Evolutionary conservation across 2,113 vertebrate species (phyloP).

Genomic region (Pedionomus torquatus): DNA sequence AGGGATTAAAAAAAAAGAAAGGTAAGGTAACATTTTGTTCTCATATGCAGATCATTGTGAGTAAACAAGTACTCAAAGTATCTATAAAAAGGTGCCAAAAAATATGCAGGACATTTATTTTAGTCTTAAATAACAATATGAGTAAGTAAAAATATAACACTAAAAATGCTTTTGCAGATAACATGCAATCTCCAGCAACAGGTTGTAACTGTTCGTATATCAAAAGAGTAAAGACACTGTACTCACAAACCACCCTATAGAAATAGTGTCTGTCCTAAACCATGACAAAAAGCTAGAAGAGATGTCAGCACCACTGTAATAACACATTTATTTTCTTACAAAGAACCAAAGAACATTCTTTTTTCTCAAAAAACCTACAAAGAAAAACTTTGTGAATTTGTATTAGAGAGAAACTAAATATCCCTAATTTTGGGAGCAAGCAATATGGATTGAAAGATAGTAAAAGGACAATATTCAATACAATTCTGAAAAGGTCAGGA

Average conservation of each 20-base stretch:
- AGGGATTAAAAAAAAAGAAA: background rate
- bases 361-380: background rate
- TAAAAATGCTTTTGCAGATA: background rate
- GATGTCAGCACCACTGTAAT: background rate
- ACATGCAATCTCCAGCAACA: background rate
- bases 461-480: background rate
- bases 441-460: background rate
- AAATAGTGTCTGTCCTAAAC: background rate
- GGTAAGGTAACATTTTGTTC: background rate
- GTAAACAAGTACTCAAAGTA: background rate
- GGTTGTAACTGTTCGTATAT: background rate
- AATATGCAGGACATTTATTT: background rate
- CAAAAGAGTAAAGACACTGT: background rate
- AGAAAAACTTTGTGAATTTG: background rate
- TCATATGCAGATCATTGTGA: background rate
- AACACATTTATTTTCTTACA: background rate
- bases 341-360: too few relatives aligned
- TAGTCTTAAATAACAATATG: background rate
- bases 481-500: background rate
- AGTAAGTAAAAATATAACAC: background rate
- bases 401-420: background rate
- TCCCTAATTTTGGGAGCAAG: background rate
- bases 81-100: background rate
- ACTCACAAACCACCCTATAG: background rate
- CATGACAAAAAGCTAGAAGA: background rate